Conservation (phyloP, 2,113 vertebrate genomes). For the Mixornis gularis region DNA sequence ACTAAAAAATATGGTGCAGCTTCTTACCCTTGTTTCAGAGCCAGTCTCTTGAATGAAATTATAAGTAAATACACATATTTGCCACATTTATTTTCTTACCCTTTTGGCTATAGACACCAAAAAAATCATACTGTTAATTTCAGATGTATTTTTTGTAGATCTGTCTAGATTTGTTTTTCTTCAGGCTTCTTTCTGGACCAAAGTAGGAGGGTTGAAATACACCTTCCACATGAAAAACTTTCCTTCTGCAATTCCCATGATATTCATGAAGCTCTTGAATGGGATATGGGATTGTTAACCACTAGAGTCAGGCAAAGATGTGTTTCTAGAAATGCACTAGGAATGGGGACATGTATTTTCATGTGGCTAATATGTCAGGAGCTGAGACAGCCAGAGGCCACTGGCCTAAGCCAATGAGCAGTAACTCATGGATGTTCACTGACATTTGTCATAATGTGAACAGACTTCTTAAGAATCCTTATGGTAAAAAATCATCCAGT, state of each 20-base stretch:
- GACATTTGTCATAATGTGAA: slow-evolving; percentile 53
- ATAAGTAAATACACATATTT: neutral
- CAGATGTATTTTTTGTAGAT: neutral
- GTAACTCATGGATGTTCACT: slow-evolving; percentile 31
- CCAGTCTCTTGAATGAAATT: neutral
- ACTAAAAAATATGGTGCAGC: neutral
- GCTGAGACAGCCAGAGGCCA: neutral
- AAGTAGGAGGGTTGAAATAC: neutral
- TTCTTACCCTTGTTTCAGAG: neutral
- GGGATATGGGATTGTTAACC: neutral
- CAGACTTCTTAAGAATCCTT: neutral
- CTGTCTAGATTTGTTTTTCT: neutral
- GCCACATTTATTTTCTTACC: neutral
- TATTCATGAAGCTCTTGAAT: neutral
- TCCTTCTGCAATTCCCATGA: neutral
- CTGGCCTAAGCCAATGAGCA: slow-evolving; percentile 1
- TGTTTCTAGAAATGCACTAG: neutral
- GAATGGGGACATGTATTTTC: neutral
- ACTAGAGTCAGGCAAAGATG: neutral
- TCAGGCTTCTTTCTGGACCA: neutral
- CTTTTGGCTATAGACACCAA: neutral
- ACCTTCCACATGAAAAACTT: neutral
- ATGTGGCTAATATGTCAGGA: neutral
- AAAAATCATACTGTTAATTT: neutral
- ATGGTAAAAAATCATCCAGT: slow-evolving; percentile 1